Evolutionary conservation across 2,888 invertebrate genomes (phyloP).

Genomic region (Leucophora obtusa): DNA sequence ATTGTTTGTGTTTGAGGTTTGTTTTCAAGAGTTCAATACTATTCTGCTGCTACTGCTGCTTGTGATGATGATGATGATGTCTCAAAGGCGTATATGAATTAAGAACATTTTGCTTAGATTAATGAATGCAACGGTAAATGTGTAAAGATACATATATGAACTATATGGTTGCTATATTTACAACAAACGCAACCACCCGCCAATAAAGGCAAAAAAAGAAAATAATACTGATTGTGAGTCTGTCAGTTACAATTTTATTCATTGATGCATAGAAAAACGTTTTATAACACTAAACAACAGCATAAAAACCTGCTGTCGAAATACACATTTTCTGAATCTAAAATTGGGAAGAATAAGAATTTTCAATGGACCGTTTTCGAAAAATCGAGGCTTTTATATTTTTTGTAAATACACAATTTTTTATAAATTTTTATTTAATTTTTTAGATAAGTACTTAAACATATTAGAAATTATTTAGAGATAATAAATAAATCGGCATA

Average conservation of each 20-base stretch:
- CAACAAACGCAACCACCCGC: constrained; percentile 1
- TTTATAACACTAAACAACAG: too few relatives aligned
- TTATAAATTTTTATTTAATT: too few relatives aligned
- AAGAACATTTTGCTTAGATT: constrained; percentile 15
- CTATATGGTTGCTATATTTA: constrained; percentile 9
- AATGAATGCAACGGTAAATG: constrained; percentile 40
- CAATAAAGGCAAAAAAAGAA: constrained; percentile 4
- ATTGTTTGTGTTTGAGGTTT: constrained; percentile 36
- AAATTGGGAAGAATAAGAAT: too few relatives aligned
- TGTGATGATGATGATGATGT: constrained; percentile 4
- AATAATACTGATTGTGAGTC: constrained; percentile 8
- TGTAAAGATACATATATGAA: constrained; percentile 39
- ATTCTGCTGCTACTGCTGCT: constrained; percentile 4
- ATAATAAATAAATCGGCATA: too few relatives aligned
- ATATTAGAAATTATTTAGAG: too few relatives aligned
- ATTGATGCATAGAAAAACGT: constrained; percentile 25
- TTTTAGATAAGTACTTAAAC: too few relatives aligned
- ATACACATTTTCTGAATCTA: too few relatives aligned
- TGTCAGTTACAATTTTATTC: constrained; percentile 49
- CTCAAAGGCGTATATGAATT: constrained; percentile 41
- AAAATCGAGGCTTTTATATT: too few relatives aligned
- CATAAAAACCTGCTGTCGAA: too few relatives aligned
- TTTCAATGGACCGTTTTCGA: too few relatives aligned
- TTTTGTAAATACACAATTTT: too few relatives aligned
- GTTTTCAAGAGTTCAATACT: constrained; percentile 16